These are phyloP conservation scores for Agrochola litura DNA, from an alignment of 2,888 invertebrate species.

Conservation along the genomic window DNA sequence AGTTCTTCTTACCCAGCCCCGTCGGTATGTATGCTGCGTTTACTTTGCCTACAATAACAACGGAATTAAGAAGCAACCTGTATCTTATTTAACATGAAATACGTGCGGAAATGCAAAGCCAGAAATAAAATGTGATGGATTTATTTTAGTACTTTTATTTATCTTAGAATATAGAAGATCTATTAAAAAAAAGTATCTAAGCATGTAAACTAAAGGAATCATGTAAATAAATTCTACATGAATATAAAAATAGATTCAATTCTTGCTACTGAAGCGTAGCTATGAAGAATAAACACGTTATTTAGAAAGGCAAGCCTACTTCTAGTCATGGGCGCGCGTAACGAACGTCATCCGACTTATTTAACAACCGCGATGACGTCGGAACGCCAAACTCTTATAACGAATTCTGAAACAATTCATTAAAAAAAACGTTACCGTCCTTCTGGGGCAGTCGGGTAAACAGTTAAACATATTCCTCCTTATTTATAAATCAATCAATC, in stretches of 20 bases:
- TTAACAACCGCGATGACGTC: constrained; percentile 15
- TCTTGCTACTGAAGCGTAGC: constrained; percentile 17
- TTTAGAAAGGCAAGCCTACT: constrained; percentile 18
- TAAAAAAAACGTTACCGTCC: too few species aligned
- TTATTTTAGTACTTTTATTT: constrained; percentile 18
- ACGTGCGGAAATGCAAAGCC: constrained; percentile 3
- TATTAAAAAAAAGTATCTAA: neutral
- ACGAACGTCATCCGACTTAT: neutral
- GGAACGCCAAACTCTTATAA: neutral
- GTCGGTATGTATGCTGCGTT: constrained; percentile 82
- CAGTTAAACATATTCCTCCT: neutral
- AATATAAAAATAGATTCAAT: constrained; percentile 21
- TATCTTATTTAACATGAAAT: neutral
- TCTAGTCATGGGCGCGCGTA: neutral
- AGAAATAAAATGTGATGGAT: constrained; percentile 12
- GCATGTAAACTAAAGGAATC: neutral
- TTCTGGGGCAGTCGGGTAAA: neutral
- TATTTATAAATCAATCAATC: too few species aligned
- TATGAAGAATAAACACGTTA: constrained; percentile 4
- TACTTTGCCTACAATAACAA: constrained; percentile 72
- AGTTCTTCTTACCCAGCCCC: constrained; percentile 76
- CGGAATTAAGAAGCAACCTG: constrained; percentile 27
- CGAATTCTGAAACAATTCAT: constrained; percentile 4
- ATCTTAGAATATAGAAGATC: neutral
- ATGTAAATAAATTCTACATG: constrained; percentile 1